These are phyloP conservation scores for Artemia sinica DNA, from an alignment of 2,888 invertebrate genomes.

Conservation along the genomic window DNA sequence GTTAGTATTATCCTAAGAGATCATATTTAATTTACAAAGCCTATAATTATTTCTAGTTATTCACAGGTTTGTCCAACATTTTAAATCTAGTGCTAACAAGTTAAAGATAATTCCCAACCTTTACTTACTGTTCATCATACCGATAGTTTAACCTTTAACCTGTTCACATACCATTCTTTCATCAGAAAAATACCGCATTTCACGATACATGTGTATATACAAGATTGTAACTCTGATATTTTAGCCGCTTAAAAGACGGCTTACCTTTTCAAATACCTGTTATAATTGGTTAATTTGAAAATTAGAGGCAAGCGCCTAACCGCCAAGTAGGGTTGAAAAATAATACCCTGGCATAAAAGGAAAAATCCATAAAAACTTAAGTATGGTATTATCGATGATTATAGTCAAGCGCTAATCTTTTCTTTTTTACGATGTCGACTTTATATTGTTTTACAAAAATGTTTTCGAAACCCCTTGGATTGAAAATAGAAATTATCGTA, in stretches of 20 bases:
- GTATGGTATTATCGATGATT: conserved; percentile 6
- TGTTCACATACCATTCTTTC: conserved; percentile 11
- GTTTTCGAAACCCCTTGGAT: too few species aligned
- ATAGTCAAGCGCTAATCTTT: not conserved
- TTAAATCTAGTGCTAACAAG: not conserved
- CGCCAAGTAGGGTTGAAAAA: not conserved
- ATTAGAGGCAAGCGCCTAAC: conserved; percentile 11
- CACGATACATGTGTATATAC: conserved; percentile 9
- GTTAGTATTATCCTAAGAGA: too few species aligned
- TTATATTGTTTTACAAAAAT: too few species aligned
- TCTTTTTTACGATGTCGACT: too few species aligned
- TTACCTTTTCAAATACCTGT: conserved; percentile 10
- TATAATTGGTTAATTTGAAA: conserved; percentile 14
- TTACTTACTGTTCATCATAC: not conserved
- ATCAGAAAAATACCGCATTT: conserved; percentile 7
- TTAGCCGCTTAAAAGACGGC: conserved; percentile 8
- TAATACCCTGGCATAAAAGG: conserved; percentile 4
- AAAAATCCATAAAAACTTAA: not conserved
- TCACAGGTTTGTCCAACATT: too few species aligned
- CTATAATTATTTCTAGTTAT: too few species aligned
- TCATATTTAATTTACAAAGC: too few species aligned
- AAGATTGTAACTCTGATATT: conserved; percentile 13
- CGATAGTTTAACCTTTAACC: conserved; percentile 9
- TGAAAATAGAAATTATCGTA: too few species aligned
- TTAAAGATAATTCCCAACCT: conserved; percentile 4